Evolutionary conservation across 2,888 invertebrate species (phyloP), one percentile per base, ranked within the genome.

Genomic region (Ceraclea dissimilis): DNA sequence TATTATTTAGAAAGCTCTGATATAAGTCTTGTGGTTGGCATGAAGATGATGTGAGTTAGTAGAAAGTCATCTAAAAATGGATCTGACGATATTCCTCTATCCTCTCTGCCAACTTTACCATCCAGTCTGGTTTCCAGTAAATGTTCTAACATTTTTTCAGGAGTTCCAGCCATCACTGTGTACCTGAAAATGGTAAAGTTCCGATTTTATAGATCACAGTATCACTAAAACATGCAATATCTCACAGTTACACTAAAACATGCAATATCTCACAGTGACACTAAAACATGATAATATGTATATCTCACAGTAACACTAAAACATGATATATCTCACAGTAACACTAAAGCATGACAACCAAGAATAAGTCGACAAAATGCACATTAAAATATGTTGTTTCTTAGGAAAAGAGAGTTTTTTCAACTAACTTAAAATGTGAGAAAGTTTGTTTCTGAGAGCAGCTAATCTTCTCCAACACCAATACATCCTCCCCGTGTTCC

Each of bases 141-240:
- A 73, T 92, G 88, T 69, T 92, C 91, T 64, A 92, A 70, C 84
- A 91, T 90, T 72, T 92, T 91, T 68, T 87, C 85, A 46, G 90
- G 86, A 57, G 88, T 88, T 53, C 90, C 91, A 60, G 90, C 88
- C 87, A 91, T 89, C 64, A 91, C 89, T 65, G 88, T 89, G 70
- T 91, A 91, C 71, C 87, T 87, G 67, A 49, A 68, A 63, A 54
- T 53, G 39, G 13, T 8, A 39, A 39, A 13, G 39, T 4, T 39
- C 13, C 13, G 5, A 5, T 13, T 6, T 31, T 31, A 31, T 31
- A 31, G 6, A 31, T 31, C 31, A 31, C 11, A 8, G 6, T 31
- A 6, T 11, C 31, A 8, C 11, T 31, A 11, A 31, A 31, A 11
- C n/a, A n/a, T n/a, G n/a, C n/a, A n/a, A n/a, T n/a, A n/a, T n/a